Conservation (phyloP, 2,797 vertebrate genomes). For the Neosilurus mollespiculum region DNA sequence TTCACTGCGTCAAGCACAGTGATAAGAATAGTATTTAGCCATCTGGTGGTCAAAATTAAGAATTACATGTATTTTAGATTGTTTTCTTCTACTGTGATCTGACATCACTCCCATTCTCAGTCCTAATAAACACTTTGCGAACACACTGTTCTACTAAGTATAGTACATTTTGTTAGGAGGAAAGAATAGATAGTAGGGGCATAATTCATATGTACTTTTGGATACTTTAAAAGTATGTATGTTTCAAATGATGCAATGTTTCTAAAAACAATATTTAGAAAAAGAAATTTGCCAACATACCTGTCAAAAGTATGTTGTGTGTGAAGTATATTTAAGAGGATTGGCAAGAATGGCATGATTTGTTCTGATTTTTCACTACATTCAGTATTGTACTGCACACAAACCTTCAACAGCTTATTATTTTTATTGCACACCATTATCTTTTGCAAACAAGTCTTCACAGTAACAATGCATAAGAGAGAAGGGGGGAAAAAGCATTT, state of each 20-base stretch:
- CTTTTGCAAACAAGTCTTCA: slow-evolving; percentile 77
- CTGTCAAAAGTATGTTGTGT: too few relatives aligned
- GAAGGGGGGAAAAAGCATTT: slow-evolving; percentile 62
- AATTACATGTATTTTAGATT: neutral
- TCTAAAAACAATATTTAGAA: too few relatives aligned
- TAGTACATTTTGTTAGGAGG: neutral
- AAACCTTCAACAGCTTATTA: slow-evolving; percentile 40
- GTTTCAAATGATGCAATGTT: too few relatives aligned
- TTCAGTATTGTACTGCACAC: neutral
- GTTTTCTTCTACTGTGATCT: neutral
- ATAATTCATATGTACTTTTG: neutral
- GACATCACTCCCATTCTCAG: neutral
- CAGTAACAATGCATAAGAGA: slow-evolving; percentile 75
- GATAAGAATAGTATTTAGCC: neutral
- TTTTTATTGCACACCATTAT: slow-evolving; percentile 78
- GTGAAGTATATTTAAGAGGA: neutral
- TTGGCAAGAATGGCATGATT: neutral
- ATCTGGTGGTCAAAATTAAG: slow-evolving; percentile 21
- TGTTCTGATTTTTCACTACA: neutral
- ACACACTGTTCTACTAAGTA: neutral
- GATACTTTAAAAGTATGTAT: neutral
- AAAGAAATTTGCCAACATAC: neutral
- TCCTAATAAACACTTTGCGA: neutral
- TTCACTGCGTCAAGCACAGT: neutral
- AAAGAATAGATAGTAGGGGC: neutral